These are phyloP conservation scores for Copidosoma floridanum DNA, from an alignment of 1,140 invertebrate species.

Conservation along the genomic window DNA sequence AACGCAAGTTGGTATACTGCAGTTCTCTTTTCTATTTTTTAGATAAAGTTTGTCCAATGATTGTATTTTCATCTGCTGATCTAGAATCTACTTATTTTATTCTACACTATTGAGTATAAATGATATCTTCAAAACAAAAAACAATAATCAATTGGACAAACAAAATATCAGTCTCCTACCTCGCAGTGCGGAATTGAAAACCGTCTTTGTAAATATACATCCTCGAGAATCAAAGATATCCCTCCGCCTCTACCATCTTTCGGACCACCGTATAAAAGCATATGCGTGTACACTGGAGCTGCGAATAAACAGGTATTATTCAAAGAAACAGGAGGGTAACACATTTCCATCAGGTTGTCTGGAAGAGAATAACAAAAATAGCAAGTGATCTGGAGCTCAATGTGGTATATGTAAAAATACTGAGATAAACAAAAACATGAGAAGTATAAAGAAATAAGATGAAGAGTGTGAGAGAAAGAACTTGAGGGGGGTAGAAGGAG, in stretches of 20 bases:
- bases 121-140: too few relatives aligned
- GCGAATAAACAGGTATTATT: conserved; percentile 25
- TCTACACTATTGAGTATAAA: too few relatives aligned
- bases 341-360: neutral
- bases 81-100: too few relatives aligned
- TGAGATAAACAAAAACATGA: conserved; percentile 15
- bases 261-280: conserved; percentile 10
- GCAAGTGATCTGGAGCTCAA: too few relatives aligned
- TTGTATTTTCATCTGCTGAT: too few relatives aligned
- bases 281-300: neutral
- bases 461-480: neutral
- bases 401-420: too few relatives aligned
- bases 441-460: neutral
- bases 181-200: neutral
- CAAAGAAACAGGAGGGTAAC: neutral
- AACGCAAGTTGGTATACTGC: too few relatives aligned
- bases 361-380: neutral
- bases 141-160: conserved; percentile 7
- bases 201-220: conserved; percentile 20
- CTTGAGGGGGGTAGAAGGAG: neutral
- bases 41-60: too few relatives aligned
- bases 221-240: conserved; percentile 4
- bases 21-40: too few relatives aligned
- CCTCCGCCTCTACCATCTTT: neutral
- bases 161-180: neutral